These are phyloP conservation scores for Otocyon megalotis DNA, from an alignment of 2,113 vertebrate genomes.

Conservation along the genomic window DNA sequence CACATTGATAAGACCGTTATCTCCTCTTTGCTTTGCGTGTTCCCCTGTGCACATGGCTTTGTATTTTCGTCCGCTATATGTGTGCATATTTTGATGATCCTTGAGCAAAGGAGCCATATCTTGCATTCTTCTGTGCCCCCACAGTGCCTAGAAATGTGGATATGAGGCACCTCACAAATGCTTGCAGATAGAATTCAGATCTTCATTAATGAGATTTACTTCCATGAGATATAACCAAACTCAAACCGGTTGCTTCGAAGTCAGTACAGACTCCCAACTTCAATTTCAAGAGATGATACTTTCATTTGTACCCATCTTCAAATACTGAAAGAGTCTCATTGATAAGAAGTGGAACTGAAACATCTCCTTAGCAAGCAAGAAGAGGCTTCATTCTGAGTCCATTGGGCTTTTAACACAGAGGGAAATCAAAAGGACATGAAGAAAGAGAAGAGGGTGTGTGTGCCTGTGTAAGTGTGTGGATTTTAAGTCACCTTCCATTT, in stretches of 20 bases:
- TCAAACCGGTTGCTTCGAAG: neutral
- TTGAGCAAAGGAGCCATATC: neutral
- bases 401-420: neutral
- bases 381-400: neutral
- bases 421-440: neutral
- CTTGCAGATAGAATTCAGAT: neutral
- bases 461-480: neutral
- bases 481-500: neutral
- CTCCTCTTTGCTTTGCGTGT: neutral
- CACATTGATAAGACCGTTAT: fast-evolving
- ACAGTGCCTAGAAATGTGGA: neutral
- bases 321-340: neutral
- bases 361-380: neutral
- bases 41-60: neutral
- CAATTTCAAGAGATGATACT: neutral
- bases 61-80: neutral
- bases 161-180: neutral
- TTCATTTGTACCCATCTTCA: neutral
- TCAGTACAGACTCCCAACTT: neutral
- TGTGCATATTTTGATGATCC: neutral
- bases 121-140: neutral
- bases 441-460: neutral
- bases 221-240: neutral
- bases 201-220: neutral
- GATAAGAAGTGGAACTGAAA: neutral